phyloP scores from a whole-genome alignment of 2,888 invertebrate genomes.

The Tipula confusa region DNA sequence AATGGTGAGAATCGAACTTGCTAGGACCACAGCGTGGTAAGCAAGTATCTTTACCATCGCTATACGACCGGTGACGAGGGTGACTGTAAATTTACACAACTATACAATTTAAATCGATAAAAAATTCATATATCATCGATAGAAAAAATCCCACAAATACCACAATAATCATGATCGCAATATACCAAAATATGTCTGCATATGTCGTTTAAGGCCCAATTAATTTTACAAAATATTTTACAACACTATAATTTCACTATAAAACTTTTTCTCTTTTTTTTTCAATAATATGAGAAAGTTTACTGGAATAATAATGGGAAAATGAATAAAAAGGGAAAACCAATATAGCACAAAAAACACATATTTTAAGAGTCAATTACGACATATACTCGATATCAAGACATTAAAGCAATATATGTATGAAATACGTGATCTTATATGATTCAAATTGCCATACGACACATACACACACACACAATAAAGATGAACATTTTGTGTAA shows the following conservation, averaged over 20 bases:
- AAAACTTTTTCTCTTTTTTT: not conserved
- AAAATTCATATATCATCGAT: too few relatives aligned
- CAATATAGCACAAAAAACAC: not conserved
- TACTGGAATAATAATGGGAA: not conserved
- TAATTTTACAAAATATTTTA: not conserved
- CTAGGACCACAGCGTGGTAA: too few relatives aligned
- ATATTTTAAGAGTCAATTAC: conserved; percentile 25
- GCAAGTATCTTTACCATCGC: too few relatives aligned
- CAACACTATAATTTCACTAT: not conserved
- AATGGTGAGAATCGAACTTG: too few relatives aligned
- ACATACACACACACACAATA: not conserved
- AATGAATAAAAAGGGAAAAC: not conserved
- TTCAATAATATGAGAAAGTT: not conserved
- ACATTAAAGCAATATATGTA: not conserved
- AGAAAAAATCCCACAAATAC: too few relatives aligned
- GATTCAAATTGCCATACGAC: not conserved
- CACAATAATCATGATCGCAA: too few relatives aligned
- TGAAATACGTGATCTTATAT: conserved; percentile 25
- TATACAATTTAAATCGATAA: too few relatives aligned
- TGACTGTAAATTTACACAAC: too few relatives aligned
- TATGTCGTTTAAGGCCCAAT: not conserved
- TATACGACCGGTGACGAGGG: too few relatives aligned
- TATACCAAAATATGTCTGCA: not conserved
- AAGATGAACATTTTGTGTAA: not conserved
- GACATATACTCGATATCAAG: not conserved